Evolutionary conservation across 2,888 invertebrate species (phyloP).

Genomic region (Phortica magna): DNA sequence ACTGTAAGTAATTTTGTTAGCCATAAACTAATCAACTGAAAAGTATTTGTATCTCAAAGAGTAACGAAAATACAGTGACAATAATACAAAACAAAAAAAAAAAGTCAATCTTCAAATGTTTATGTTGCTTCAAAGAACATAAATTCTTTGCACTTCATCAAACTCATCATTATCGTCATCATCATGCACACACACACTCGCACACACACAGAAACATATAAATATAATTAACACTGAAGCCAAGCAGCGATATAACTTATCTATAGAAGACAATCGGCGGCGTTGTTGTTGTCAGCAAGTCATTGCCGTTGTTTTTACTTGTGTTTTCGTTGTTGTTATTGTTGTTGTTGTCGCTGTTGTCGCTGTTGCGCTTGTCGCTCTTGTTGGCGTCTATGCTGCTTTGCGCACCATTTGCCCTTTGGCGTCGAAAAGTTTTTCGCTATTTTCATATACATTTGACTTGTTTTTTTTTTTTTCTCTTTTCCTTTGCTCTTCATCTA

Average conservation of each 20-base stretch:
- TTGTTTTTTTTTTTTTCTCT: constrained; percentile 37
- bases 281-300: constrained; percentile 26
- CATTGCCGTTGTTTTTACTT: constrained; percentile 3
- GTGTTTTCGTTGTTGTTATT: constrained; percentile 20
- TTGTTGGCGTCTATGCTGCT: constrained; percentile 26
- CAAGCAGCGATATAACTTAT: constrained; percentile 36
- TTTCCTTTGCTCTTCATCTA: constrained; percentile 29
- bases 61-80: not conserved
- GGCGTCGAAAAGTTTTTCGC: constrained; percentile 61
- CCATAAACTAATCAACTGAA: too few species aligned
- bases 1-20: too few species aligned
- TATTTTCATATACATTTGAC: constrained; percentile 33
- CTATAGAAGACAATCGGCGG: constrained; percentile 38
- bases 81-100: not conserved
- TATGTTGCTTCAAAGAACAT: not conserved
- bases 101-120: not conserved
- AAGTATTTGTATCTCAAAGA: too few species aligned
- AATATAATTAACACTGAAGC: not conserved
- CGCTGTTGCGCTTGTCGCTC: constrained; percentile 17
- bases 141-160: constrained; percentile 46
- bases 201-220: not conserved
- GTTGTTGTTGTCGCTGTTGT: constrained; percentile 23
- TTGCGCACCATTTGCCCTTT: constrained; percentile 50
- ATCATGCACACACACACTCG: not conserved
- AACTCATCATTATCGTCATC: constrained; percentile 39